These are phyloP conservation scores for Anastrepha ludens DNA, from an alignment of 1,140 invertebrate genomes.

Conservation along the genomic window DNA sequence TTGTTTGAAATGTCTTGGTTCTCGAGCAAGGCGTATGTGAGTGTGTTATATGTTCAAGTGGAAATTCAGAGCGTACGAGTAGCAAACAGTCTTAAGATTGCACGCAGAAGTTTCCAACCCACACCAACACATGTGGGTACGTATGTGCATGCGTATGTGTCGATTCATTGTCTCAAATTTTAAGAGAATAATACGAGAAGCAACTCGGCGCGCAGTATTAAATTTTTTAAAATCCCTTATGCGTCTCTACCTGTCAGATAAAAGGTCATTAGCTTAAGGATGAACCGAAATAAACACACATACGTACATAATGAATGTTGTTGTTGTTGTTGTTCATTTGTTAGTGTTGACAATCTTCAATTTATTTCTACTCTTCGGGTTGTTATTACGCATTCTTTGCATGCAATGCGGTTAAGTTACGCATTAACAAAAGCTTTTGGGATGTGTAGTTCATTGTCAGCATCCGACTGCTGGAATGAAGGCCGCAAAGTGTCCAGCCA, in stretches of 20 bases:
- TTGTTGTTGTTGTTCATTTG: background rate
- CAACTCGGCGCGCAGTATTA: background rate
- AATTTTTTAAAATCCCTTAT: background rate
- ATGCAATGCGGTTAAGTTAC: slow-evolving; percentile 32
- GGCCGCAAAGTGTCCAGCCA: slow-evolving; percentile 1
- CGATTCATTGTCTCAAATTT: too few species aligned
- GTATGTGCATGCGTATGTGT: background rate
- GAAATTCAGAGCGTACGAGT: background rate
- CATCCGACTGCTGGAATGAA: background rate
- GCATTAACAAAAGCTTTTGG: slow-evolving; percentile 29
- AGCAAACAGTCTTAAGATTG: background rate
- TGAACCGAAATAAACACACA: background rate
- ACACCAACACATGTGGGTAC: background rate
- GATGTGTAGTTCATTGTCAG: slow-evolving; percentile 20
- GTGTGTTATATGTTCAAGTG: background rate
- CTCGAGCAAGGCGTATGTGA: background rate
- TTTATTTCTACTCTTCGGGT: background rate
- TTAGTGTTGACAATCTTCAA: background rate
- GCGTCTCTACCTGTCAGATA: background rate
- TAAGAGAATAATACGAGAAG: too few species aligned
- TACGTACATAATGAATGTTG: background rate
- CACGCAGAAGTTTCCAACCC: background rate
- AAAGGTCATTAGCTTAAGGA: background rate
- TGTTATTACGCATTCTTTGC: slow-evolving; percentile 21
- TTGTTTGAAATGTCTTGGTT: background rate